Percentiles rank a stretch among this genome's conserved stretches.
Conservation (phyloP, 2,888 invertebrate genomes). For the Podabrus alpinus region DNA sequence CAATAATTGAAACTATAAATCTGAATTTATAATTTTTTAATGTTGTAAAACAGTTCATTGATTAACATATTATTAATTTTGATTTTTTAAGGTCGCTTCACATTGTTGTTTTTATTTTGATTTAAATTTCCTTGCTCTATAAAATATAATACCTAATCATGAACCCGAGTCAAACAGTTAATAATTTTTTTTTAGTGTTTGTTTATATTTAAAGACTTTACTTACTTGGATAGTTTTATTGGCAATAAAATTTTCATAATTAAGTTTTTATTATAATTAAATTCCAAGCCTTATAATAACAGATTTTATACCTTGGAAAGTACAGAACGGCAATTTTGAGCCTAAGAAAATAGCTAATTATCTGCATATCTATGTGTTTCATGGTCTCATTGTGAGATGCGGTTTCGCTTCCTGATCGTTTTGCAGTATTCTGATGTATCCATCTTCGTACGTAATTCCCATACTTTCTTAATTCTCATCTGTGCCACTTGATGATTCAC, state of each 20-base stretch:
- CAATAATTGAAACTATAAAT: neutral
- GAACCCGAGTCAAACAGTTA: neutral
- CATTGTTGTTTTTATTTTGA: no score
- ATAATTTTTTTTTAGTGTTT: neutral
- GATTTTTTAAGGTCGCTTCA: neutral
- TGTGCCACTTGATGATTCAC: no score
- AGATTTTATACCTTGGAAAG: neutral
- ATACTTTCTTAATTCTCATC: no score
- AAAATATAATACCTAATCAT: no score
- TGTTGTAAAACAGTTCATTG: neutral
- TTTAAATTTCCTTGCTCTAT: neutral
- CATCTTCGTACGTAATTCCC: no score
- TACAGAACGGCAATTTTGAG: neutral
- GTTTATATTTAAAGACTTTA: neutral
- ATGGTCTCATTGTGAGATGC: no score
- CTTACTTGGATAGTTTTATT: neutral
- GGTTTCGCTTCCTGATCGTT: no score
- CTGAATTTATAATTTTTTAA: neutral
- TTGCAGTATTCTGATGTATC: no score
- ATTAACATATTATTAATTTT: no score
- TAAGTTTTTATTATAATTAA: neutral
- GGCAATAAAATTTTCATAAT: neutral
- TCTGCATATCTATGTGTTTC: no score
- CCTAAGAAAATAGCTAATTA: neutral
- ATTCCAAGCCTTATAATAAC: neutral